phyloP scores from a whole-genome alignment of 2,888 invertebrate species.

The Melipona beecheii region DNA sequence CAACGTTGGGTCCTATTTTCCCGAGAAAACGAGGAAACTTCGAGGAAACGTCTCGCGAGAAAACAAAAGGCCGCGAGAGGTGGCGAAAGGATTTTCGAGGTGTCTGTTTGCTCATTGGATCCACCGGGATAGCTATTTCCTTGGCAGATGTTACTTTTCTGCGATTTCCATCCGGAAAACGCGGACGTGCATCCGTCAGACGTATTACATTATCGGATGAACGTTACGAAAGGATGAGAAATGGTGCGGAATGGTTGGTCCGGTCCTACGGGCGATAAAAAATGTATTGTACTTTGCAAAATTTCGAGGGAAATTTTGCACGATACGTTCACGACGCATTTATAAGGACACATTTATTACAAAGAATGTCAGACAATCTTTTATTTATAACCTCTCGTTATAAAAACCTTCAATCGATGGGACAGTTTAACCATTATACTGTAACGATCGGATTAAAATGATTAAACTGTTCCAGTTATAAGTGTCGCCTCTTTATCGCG shows the following conservation, averaged over 20 bases:
- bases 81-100: conserved; percentile 40
- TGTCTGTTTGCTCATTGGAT: conserved; percentile 19
- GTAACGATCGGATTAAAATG: too few relatives aligned
- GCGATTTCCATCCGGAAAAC: not conserved
- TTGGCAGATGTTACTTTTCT: not conserved
- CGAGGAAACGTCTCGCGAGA: not conserved
- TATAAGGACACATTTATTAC: too few relatives aligned
- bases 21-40: conserved; percentile 57
- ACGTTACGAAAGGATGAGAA: not conserved
- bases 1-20: conserved; percentile 37
- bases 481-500: too few relatives aligned
- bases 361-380: not conserved
- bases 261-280: too few relatives aligned
- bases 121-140: not conserved
- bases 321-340: not conserved
- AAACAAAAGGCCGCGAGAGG: not conserved
- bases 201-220: not conserved
- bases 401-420: too few relatives aligned
- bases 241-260: not conserved
- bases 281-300: too few relatives aligned
- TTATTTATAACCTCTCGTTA: not conserved
- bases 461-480: too few relatives aligned
- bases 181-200: not conserved
- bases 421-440: too few relatives aligned
- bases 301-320: too few relatives aligned